Conservation (phyloP, 2,797 vertebrate genomes). For the Pogonophryne albipinna region DNA sequence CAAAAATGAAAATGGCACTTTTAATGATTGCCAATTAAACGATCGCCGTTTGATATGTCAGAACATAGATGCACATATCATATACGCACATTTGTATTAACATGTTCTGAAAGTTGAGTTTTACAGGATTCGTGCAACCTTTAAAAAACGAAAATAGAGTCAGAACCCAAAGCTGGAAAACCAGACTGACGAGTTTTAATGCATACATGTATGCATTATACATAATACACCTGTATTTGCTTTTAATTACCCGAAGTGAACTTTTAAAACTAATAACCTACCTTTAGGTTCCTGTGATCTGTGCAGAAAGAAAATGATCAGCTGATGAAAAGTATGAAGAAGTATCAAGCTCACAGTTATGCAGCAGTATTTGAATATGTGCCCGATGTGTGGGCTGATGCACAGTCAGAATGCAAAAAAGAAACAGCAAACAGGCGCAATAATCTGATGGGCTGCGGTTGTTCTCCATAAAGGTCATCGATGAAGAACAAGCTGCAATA, state of each 20-base stretch:
- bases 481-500: constrained; percentile 46
- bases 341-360: constrained; percentile 66
- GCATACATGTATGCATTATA: not conserved
- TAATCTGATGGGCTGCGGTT: constrained; percentile 75
- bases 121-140: not conserved
- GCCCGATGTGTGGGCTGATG: constrained; percentile 78
- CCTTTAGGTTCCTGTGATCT: not conserved
- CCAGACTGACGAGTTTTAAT: constrained; percentile 5
- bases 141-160: constrained; percentile 2
- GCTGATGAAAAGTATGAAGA: constrained; percentile 18
- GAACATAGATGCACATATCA: not conserved
- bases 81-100: not conserved
- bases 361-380: constrained; percentile 77
- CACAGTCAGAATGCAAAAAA: constrained; percentile 80
- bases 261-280: not conserved
- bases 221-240: constrained; percentile 1
- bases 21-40: not conserved
- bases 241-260: constrained; percentile 7
- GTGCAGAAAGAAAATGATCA: constrained; percentile 19
- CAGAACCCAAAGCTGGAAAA: constrained; percentile 5
- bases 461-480: constrained; percentile 74
- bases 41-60: not conserved
- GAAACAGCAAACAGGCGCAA: constrained; percentile 70
- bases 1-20: not conserved
- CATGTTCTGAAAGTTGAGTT: not conserved